These are phyloP conservation scores for Pteropus alecto DNA, from an alignment of 2,113 vertebrate species.

Conservation along the genomic window DNA sequence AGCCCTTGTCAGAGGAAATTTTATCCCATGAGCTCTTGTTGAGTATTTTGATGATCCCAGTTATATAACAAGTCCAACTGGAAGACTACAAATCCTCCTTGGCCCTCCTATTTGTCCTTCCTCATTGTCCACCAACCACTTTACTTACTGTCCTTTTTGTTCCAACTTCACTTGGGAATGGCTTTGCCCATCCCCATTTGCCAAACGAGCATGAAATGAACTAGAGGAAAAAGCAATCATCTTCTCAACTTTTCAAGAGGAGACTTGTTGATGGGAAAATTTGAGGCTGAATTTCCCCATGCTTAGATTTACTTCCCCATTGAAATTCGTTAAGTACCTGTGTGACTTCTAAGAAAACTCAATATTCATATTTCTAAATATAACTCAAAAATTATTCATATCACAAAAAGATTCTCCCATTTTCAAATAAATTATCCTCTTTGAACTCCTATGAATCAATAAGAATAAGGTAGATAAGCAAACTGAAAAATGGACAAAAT, in stretches of 20 bases:
- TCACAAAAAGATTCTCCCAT: background rate
- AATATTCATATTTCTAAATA: background rate
- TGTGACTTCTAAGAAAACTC: background rate
- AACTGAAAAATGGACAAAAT: background rate
- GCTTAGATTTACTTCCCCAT: background rate
- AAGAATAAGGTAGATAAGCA: background rate
- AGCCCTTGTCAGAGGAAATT: background rate
- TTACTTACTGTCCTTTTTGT: background rate
- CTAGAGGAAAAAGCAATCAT: background rate
- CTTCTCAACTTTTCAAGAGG: background rate
- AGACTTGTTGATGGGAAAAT: background rate
- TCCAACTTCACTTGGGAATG: fast-evolving
- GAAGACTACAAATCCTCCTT: background rate
- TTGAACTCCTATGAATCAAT: background rate
- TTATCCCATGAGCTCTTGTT: fast-evolving
- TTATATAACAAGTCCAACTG: fast-evolving
- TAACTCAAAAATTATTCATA: background rate
- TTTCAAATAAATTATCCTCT: background rate
- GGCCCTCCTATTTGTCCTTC: background rate
- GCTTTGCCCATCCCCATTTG: background rate
- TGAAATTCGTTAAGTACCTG: background rate
- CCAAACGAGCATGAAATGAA: background rate
- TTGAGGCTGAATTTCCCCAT: background rate
- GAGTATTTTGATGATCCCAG: background rate
- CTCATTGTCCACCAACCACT: background rate